Evolutionary conservation across 2,113 vertebrate genomes (phyloP), one percentile per base, ranked within the genome.

Genomic region (Hipposideros armiger): DNA sequence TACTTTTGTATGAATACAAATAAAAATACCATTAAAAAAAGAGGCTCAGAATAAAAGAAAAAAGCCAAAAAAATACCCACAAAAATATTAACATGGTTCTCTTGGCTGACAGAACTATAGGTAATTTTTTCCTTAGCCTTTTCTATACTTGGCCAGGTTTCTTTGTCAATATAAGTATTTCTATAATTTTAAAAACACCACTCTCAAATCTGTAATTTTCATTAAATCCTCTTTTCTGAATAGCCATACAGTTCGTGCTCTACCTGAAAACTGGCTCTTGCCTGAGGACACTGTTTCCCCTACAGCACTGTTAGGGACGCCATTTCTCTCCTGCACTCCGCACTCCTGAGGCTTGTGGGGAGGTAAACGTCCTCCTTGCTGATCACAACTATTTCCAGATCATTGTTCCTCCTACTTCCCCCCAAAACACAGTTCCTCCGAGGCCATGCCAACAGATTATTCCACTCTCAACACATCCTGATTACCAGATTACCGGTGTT

Each of bases 141-240:
- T 54, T 50, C 69, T 73, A 36, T 52, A 78, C 24, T 47, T 67
- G 22, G 62, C 28, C 58, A 76, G 54, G 45, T 76, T 87, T 91
- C 67, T 91, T 15, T 81, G 45, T 92, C 50, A 64, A 69, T 32
- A 26, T n/a, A 91, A 62, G 36, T 81, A 76, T 92, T 86, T 70
- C 52, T n/a, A 58, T 67, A 73, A 67, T 58, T 78, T 19, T 1
- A 74, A 40, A 66, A 56, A 11, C 47, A 50, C 32, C 26, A 54
- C 36, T 24, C 45, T 60, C n/a, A 47, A 73, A 50, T 9, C 15
- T 20, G 22, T 3, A 3, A 64, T 58, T 87, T 50, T 76, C 73
- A 47, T 42, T 47, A 87, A 82, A 56, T 83, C 69, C 6, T 64
- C 67, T 20, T 77, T 50, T 16, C n/a, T 42, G 19, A 92, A 47